Evolutionary conservation across 2,888 invertebrate species (phyloP), one percentile per base, ranked within the genome.

Genomic region (Drosophila cognata): DNA sequence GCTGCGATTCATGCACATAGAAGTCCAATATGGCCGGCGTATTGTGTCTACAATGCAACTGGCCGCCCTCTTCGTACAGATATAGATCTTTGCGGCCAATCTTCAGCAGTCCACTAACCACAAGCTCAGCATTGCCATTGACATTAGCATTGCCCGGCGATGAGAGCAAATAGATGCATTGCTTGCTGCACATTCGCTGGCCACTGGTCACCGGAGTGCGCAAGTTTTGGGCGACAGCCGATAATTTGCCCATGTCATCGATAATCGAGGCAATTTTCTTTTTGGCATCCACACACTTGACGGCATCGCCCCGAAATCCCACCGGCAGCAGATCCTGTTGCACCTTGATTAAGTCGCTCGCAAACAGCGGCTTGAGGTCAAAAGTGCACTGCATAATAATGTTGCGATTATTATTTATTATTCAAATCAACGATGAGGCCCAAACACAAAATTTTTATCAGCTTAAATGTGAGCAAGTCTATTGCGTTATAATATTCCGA

Each of bases 11-110:
- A 89, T 97, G 95, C 18, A 99, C 95, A 93, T 96, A 99, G 94
- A 99, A 99, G 93, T 99, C 99, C 36, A 99, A 94, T 60, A 99
- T 95, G 93, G 98, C 98, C 8, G 97, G 94, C 0, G 98, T 96
- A 73, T 96, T 95, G 74, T 96, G 94, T 67, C 96, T 94, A 91
- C 97, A 96, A 91, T 95, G 95, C 85, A 96, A 95, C 52, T 94
- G 93, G n/a, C 95, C 95, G 58, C 93, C 92, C 80, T 94, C 94
- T 92, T 97, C 96, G 92, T 95, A 96, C 62, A 98, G 94, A 94
- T 97, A 99, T 53, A 99, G 94, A 85, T 96, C 96, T 94, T 99
- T 99, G 74, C 94, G 94, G 21, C 98, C 98, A 55, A 98, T 95
- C 94, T 98, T 99, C 78, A 99, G 94, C 88, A 98, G 94, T 0